Evolutionary conservation across 2,888 invertebrate species (phyloP).

Genomic region (Megastigmus dorsalis): DNA sequence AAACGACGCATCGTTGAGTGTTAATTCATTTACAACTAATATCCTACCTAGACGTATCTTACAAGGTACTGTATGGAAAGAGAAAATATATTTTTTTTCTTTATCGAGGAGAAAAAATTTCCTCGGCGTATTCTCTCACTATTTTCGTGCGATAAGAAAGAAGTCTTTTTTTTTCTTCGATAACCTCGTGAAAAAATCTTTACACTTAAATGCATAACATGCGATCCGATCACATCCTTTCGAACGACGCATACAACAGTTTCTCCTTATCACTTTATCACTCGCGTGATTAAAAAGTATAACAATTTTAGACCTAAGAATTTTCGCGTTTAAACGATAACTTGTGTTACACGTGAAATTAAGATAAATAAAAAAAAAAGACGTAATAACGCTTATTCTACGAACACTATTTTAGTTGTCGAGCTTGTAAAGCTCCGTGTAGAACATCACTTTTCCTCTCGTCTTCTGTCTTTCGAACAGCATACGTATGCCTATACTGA

Average conservation of each 20-base stretch:
- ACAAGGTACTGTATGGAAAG: conserved; percentile 37
- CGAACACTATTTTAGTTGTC: conserved; percentile 6
- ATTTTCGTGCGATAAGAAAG: conserved; percentile 26
- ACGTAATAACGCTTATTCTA: conserved; percentile 28
- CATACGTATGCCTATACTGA: conserved; percentile 14
- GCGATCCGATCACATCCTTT: conserved; percentile 38
- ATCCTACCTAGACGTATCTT: conserved; percentile 43
- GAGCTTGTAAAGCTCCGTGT: not conserved
- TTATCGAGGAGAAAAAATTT: not conserved
- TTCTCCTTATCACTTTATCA: conserved; percentile 36
- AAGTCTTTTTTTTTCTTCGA: conserved; percentile 37
- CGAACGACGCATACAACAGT: conserved; percentile 8
- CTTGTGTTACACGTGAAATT: conserved; percentile 31
- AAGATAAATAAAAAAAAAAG: conserved; percentile 37
- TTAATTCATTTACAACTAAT: conserved; percentile 35
- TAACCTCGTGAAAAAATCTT: conserved; percentile 11
- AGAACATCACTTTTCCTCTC: not conserved
- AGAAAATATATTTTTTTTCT: conserved; percentile 29
- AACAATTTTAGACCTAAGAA: conserved; percentile 33
- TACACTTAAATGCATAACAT: conserved; percentile 50
- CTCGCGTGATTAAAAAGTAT: conserved; percentile 27
- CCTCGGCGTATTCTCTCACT: conserved; percentile 15
- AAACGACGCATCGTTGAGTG: conserved; percentile 30
- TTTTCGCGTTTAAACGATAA: conserved; percentile 15
- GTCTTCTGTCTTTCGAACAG: not conserved